Percentiles rank a stretch among this genome's conserved stretches.
Conservation (phyloP, 2,888 invertebrate genomes). For the Melieria crassipennis region DNA sequence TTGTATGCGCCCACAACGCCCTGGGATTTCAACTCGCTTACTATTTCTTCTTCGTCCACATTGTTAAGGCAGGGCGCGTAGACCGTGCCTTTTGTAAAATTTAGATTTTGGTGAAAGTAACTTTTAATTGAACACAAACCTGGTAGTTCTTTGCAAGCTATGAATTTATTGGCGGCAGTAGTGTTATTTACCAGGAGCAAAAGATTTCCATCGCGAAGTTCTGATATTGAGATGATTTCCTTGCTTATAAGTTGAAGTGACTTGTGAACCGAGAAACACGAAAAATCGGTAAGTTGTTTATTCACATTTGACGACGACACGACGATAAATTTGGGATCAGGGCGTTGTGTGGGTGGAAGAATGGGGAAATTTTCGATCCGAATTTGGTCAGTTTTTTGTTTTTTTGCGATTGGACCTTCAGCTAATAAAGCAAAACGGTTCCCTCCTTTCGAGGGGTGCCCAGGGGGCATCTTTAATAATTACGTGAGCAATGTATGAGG, state of each 20-base stretch:
- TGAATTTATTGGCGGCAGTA: background rate
- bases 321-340: no score
- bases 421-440: no score
- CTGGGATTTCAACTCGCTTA: background rate
- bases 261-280: no score
- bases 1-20: background rate
- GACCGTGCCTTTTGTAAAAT: background rate
- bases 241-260: background rate
- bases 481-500: no score
- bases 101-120: background rate
- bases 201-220: background rate
- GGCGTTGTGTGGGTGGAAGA: no score
- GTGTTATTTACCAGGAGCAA: background rate
- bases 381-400: no score
- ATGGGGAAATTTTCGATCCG: no score
- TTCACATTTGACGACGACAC: no score
- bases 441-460: no score
- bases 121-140: background rate
- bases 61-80: conserved; percentile 1
- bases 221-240: background rate
- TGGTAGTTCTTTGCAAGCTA: background rate
- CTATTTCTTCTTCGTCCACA: background rate
- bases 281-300: no score
- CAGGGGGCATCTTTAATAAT: no score
- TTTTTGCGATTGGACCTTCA: no score